Evolutionary conservation across 37 sponge, comb jelly and placozoan genomes (phyloP).

Genomic region (Geodia barretti): DNA sequence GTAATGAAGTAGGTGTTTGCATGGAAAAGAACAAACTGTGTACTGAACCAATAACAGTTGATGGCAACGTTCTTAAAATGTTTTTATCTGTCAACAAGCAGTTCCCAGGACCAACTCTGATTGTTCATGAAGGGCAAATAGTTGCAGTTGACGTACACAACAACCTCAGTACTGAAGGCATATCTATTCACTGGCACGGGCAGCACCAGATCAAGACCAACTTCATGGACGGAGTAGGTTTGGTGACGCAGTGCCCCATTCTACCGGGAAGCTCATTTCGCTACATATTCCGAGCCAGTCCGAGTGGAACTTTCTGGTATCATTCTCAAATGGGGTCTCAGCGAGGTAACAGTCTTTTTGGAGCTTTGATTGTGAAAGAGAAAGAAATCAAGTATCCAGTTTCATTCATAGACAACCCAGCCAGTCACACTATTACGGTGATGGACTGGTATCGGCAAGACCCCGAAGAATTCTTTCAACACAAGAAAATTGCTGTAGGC

Average conservation of each 20-base stretch:
- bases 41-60: constrained; percentile 9
- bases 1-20: too few species aligned
- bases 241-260: constrained; percentile 58
- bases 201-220: constrained; percentile 38
- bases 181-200: constrained; percentile 75
- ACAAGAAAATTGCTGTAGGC: constrained; percentile 26
- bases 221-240: constrained; percentile 70
- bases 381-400: neutral
- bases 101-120: constrained; percentile 57
- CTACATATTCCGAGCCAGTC: constrained; percentile 53
- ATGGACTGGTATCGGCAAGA: constrained; percentile 15
- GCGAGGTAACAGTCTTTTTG: constrained; percentile 62
- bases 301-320: constrained; percentile 73
- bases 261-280: constrained; percentile 18
- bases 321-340: constrained; percentile 63
- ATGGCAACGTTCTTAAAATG: constrained; percentile 10
- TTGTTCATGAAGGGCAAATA: constrained; percentile 37
- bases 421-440: constrained; percentile 46
- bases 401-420: constrained; percentile 28
- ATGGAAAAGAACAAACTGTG: too few species aligned
- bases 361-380: constrained; percentile 51
- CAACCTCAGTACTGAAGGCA: constrained; percentile 28
- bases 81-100: constrained; percentile 35
- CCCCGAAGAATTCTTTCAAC: neutral
- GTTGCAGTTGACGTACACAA: constrained; percentile 47